These are phyloP conservation scores for Sebastes taczanowskii DNA, from an alignment of 2,797 vertebrate genomes.

Conservation along the genomic window DNA sequence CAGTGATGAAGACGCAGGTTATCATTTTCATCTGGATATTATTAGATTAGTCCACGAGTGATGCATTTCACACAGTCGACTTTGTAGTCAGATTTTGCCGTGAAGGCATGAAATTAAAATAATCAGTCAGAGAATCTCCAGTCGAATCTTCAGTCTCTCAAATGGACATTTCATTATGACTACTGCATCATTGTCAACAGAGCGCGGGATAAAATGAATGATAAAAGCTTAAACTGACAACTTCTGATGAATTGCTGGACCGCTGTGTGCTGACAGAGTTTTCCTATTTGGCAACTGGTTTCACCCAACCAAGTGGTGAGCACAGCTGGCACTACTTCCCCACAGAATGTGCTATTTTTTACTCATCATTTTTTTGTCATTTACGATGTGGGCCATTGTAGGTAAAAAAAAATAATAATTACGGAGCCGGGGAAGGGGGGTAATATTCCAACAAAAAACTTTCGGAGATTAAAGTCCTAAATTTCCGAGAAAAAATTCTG, in stretches of 20 bases:
- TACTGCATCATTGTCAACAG: slow-evolving; percentile 18
- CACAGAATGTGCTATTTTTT: background rate
- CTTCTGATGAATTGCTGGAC: slow-evolving; percentile 13
- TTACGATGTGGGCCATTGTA: background rate
- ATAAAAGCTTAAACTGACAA: slow-evolving; percentile 28
- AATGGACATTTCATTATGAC: slow-evolving; percentile 22
- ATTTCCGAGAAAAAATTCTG: background rate
- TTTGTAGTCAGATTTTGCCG: slow-evolving; percentile 23
- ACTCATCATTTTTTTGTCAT: background rate
- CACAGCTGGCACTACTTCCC: background rate
- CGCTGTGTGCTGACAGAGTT: background rate
- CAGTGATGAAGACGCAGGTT: slow-evolving; percentile 36
- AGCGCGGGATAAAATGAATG: background rate
- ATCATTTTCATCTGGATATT: slow-evolving; percentile 32
- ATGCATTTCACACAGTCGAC: slow-evolving; percentile 7
- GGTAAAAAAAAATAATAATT: background rate
- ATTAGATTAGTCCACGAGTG: slow-evolving; percentile 16
- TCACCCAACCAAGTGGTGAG: background rate
- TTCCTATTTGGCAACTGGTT: background rate
- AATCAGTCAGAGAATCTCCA: slow-evolving; percentile 13
- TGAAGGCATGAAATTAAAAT: slow-evolving; percentile 21
- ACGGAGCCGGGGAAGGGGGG: no score
- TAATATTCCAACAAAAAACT: background rate
- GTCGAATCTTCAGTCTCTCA: slow-evolving; percentile 2
- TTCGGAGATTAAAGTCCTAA: background rate